Conservation (phyloP, 2,888 invertebrate genomes). For the Eupelmus urozonus region DNA sequence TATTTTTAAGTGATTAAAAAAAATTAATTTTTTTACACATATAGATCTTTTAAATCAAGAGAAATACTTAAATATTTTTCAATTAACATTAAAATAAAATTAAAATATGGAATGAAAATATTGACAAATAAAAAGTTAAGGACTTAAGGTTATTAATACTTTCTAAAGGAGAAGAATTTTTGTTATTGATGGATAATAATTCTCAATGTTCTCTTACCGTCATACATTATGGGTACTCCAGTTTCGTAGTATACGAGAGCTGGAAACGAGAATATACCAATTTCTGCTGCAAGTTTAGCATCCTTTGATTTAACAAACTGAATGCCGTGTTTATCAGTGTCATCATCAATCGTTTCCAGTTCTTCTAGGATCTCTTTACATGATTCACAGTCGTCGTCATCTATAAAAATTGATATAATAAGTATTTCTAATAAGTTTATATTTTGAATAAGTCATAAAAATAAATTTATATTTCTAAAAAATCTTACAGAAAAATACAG, state of each 20-base stretch:
- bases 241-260: slow-evolving; percentile 95
- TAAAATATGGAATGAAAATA: too few relatives aligned
- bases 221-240: slow-evolving; percentile 95
- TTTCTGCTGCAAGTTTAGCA: slow-evolving; percentile 91
- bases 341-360: slow-evolving; percentile 94
- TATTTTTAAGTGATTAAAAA: too few relatives aligned
- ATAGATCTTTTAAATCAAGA: too few relatives aligned
- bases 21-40: too few relatives aligned
- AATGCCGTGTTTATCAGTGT: slow-evolving; percentile 94
- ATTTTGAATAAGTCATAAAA: not conserved
- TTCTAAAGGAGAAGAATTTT: not conserved
- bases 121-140: too few relatives aligned
- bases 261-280: slow-evolving; percentile 94
- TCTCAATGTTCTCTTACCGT: slow-evolving; percentile 83
- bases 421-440: too few relatives aligned
- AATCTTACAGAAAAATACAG: slow-evolving; percentile 94
- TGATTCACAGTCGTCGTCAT: slow-evolving; percentile 91
- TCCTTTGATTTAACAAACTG: slow-evolving; percentile 96
- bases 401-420: slow-evolving; percentile 77
- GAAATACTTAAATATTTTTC: too few relatives aligned
- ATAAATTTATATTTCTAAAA: not conserved
- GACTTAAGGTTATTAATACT: too few relatives aligned
- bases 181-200: not conserved
- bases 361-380: slow-evolving; percentile 92
- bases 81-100: too few relatives aligned